Evolutionary conservation across 2,797 vertebrate species (phyloP), one percentile per base, ranked within the genome.

Genomic region (Ficedula albicollis): DNA sequence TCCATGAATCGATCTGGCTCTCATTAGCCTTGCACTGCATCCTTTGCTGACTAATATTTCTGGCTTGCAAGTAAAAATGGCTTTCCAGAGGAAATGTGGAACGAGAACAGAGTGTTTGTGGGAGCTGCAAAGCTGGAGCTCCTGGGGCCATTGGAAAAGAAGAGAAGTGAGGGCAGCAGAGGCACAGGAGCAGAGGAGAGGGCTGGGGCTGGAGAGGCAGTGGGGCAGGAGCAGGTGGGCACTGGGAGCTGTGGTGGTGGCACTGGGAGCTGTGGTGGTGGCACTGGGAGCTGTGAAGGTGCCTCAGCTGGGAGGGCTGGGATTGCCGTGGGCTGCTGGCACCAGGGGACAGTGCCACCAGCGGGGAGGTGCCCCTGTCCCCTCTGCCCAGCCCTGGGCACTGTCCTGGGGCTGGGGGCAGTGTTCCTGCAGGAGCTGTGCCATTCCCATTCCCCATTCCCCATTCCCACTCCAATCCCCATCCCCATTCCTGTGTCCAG

Each of bases 41-140:
- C 26, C n/a, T 72, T 13, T 92, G 96, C 95, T 96, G 95, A 96
- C 52, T 80, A 83, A 91, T 80, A 68, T 48, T 68, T 36, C 72
- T 97, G 95, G 88, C 92, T 44, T 48, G 70, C 74, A 32, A 60
- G 52, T 69, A 36, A 27, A 66, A 43, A 34, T 4, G 60, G 44
- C 64, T 87, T 79, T 91, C 74, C 88, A 44, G 67, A 84, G 91
- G 80, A 62, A 55, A 51, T 17, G 17, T 39, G 62, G 32, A 13
- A 80, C 36, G 81, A 84, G 87, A 81, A 75, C 92, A 84, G 84
- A 30, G 27, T 43, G 86, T 44, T 55, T 82, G 38, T 11, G 90
- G 83, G 75, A 41, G 10, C 75, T 66, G 93, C 19, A 38, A 5
- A 44, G 51, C 87, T 20, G 77, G 78, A 60, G 49, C 68, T 89